Evolutionary conservation across 2,113 vertebrate species (phyloP), one percentile per base, ranked within the genome.

Genomic region (Microtus oregoni): DNA sequence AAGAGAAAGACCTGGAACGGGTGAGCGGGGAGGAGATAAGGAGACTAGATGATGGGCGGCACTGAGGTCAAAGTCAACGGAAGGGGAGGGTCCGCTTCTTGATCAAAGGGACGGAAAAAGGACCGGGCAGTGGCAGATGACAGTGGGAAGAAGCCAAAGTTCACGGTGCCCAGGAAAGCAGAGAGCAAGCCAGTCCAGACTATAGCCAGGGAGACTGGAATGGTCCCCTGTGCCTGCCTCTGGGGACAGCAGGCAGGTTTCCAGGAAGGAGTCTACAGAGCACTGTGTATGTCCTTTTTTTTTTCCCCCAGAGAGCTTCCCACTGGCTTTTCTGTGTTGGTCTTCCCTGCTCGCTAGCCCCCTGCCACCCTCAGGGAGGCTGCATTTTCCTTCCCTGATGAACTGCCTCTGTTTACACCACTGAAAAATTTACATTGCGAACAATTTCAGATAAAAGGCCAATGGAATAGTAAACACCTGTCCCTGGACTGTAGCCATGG

Each of bases 1-100:
- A 32, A n/a, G 15, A 95, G 81, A 91, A 81, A 28, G 87, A 63
- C 38, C 9, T 38, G 86, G 61, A 32, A 44, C 24, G 77, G 38
- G 2, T 8, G 12, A 83, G n/a, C 63, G 26, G 73, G 93, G 19
- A 70, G 52, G 68, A 95, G 96, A 96, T 95, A 94, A 97, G 96
- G 82, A 38, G 81, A 87, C 41, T 8, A 70, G 73, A 38, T 68
- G 20, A 68, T 11, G 73, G 78, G 83, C 61, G 86, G 90, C n/a
- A 20, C 30, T 20, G 41, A 0, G 86, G 96, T 87, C 95, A 97
- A 97, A 97, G 97, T 98, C 94, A 68, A 50, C 7, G 3, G 58
- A 81, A 93, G 67, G 87, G 91, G 85, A 90, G 73, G 88, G 70
- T 76, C 85, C 70, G 10, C 28, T 82, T 70, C 77, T 0, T 0